Conservation (phyloP, 2,113 vertebrate species). For the Odobenus rosmarus region DNA sequence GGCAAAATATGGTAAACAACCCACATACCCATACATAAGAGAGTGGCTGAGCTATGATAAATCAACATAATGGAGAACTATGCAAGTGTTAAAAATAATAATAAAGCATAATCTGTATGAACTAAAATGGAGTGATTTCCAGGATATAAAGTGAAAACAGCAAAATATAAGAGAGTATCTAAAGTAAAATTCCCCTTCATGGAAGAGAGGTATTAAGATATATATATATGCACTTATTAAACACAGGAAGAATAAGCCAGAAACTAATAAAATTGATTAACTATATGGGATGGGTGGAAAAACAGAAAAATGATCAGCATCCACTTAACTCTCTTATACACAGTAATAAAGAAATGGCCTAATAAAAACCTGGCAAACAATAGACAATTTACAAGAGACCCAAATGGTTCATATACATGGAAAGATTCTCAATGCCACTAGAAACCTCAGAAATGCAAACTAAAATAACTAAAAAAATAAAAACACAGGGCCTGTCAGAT, state of each 20-base stretch:
- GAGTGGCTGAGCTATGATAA: background rate
- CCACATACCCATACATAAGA: background rate
- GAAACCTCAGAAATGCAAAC: background rate
- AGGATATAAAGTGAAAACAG: background rate
- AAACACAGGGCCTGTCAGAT: background rate
- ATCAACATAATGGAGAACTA: background rate
- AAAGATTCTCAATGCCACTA: background rate
- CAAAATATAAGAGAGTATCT: background rate
- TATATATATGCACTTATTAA: background rate
- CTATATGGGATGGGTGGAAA: background rate
- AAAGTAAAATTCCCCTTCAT: background rate
- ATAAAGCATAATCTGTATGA: background rate
- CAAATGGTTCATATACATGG: background rate
- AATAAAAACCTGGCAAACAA: slow-evolving; percentile 33
- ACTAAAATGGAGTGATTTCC: background rate
- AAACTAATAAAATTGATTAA: background rate
- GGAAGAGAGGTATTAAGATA: background rate
- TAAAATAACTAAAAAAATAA: background rate
- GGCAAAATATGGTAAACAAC: background rate
- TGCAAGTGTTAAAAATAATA: background rate
- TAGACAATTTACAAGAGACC: background rate
- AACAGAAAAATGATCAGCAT: slow-evolving; percentile 8
- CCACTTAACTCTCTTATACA: background rate
- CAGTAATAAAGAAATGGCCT: background rate
- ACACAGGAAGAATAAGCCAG: background rate